Conservation (phyloP, 2,888 invertebrate genomes). For the Drosophila aldrichi region DNA sequence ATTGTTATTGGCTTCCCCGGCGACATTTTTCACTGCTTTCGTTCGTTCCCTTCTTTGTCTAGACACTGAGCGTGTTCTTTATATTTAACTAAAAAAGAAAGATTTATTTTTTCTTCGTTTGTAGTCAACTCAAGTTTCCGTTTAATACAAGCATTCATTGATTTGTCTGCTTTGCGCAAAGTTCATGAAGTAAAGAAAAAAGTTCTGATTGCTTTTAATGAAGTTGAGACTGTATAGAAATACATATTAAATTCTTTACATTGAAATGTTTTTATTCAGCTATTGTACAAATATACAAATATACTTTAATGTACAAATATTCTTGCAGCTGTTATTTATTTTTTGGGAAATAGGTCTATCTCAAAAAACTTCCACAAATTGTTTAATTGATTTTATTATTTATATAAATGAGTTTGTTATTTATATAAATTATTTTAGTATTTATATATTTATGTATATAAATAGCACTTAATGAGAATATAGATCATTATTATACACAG, state of each 20-base stretch:
- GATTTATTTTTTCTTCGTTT: neutral
- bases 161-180: slow-evolving; percentile 4
- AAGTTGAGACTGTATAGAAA: neutral
- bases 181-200: neutral
- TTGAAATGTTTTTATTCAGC: too few species aligned
- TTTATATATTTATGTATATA: too few species aligned
- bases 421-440: too few species aligned
- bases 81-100: neutral
- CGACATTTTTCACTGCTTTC: slow-evolving; percentile 29
- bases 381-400: too few species aligned
- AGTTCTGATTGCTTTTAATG: slow-evolving; percentile 5
- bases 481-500: too few species aligned
- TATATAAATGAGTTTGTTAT: too few species aligned
- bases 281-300: neutral
- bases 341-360: neutral
- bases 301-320: neutral
- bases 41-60: slow-evolving; percentile 49
- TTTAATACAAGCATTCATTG: slow-evolving; percentile 31
- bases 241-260: too few species aligned
- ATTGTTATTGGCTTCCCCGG: slow-evolving; percentile 17
- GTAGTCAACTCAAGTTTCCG: slow-evolving; percentile 30
- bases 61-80: slow-evolving; percentile 42
- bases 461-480: too few species aligned
- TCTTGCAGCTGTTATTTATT: neutral
- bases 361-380: too few species aligned